These are phyloP conservation scores for Agapostemon virescens DNA, from an alignment of 2,888 invertebrate genomes.

Conservation along the genomic window DNA sequence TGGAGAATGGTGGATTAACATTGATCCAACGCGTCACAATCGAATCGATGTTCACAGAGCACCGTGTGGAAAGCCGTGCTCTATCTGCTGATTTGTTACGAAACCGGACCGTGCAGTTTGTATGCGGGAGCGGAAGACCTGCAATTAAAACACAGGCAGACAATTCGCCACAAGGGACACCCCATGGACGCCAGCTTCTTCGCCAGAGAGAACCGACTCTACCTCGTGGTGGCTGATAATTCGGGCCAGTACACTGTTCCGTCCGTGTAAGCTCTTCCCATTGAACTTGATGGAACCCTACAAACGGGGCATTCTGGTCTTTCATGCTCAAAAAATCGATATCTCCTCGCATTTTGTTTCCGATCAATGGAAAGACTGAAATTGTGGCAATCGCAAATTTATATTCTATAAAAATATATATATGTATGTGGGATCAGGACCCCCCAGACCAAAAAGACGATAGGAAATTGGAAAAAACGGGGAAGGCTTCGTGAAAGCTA, in stretches of 20 bases:
- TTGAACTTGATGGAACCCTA: not conserved
- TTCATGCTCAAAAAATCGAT: no score
- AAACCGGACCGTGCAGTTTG: constrained; percentile 60
- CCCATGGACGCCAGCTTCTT: constrained; percentile 71
- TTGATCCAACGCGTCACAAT: constrained; percentile 3
- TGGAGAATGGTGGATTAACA: not conserved
- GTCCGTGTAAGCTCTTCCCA: constrained; percentile 61
- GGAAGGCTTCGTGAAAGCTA: no score
- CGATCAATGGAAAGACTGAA: no score
- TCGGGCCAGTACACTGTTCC: constrained; percentile 58
- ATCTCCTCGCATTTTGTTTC: no score
- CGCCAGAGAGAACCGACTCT: constrained; percentile 64
- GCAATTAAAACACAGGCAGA: constrained; percentile 61
- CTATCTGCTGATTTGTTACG: constrained; percentile 69
- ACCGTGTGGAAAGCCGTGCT: constrained; percentile 65
- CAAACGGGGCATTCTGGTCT: not conserved
- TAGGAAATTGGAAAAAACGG: no score
- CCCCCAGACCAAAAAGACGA: no score
- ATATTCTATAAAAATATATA: no score
- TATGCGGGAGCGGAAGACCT: constrained; percentile 58
- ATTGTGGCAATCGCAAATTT: no score
- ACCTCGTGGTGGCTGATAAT: constrained; percentile 68
- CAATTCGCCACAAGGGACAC: constrained; percentile 50
- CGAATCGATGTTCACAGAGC: constrained; percentile 48
- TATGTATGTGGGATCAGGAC: no score